Evolutionary conservation across 2,113 vertebrate species (phyloP).

Genomic region (Lepidothrix coronata): DNA sequence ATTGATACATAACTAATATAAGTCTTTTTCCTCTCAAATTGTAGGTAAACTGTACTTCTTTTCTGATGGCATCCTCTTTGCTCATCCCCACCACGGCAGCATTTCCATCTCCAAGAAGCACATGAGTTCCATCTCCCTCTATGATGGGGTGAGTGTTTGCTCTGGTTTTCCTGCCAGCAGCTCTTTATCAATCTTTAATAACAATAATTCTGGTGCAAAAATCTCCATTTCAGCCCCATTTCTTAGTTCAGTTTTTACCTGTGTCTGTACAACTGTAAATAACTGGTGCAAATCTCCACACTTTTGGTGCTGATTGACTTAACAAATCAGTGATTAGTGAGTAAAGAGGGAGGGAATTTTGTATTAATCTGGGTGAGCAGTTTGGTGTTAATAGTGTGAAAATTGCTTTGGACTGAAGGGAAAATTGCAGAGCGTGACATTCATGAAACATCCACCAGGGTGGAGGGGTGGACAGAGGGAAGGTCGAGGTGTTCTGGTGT

Average conservation of each 20-base stretch:
- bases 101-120: constrained; percentile 84
- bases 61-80: constrained; percentile 87
- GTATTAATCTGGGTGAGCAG: not conserved
- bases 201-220: not conserved
- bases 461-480: not conserved
- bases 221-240: not conserved
- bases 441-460: not conserved
- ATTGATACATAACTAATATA: not conserved
- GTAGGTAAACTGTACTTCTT: constrained; percentile 89
- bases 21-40: constrained; percentile 28
- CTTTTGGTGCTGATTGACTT: not conserved
- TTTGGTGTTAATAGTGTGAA: not conserved
- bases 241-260: not conserved
- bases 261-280: not conserved
- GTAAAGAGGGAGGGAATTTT: not conserved
- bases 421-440: fast-evolving
- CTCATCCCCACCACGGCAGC: constrained; percentile 81
- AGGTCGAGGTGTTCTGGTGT: not conserved
- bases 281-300: not conserved
- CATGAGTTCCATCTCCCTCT: constrained; percentile 81
- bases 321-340: not conserved
- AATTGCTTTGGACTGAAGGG: not conserved
- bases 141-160: constrained; percentile 81
- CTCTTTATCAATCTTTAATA: fast-evolving
- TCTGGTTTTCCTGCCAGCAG: not conserved